phyloP scores from a whole-genome alignment of 2,888 invertebrate genomes.

The Parascotia fuliginaria region DNA sequence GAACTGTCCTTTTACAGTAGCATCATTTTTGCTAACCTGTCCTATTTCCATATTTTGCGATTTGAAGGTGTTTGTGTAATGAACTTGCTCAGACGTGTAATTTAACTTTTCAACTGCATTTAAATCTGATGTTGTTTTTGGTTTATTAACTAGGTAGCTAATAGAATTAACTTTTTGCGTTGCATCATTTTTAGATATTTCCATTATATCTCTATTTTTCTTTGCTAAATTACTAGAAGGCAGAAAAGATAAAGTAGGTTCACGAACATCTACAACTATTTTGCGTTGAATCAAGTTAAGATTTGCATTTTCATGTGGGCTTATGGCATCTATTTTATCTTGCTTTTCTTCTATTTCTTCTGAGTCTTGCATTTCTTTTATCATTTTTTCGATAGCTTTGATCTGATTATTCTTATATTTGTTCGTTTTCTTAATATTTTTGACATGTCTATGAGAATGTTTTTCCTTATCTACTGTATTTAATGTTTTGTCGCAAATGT shows the following conservation, averaged over 20 bases:
- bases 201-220: slow-evolving; percentile 12
- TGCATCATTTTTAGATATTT: neutral
- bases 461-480: neutral
- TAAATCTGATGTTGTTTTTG: neutral
- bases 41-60: no score
- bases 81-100: no score
- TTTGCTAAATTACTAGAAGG: slow-evolving; percentile 18
- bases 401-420: slow-evolving; percentile 20
- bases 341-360: neutral
- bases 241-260: slow-evolving; percentile 30
- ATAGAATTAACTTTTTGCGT: neutral
- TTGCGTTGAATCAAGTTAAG: slow-evolving; percentile 4
- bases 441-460: slow-evolving; percentile 4
- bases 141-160: neutral
- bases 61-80: no score
- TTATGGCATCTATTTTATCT: slow-evolving; percentile 2
- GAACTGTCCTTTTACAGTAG: no score
- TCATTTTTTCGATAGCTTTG: slow-evolving; percentile 3
- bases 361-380: neutral
- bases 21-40: no score
- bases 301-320: neutral
- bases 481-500: neutral
- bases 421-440: slow-evolving; percentile 18
- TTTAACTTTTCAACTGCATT: neutral
- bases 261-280: slow-evolving; percentile 1